phyloP scores from a whole-genome alignment of 2,797 vertebrate species.

The Lateolabrax maculatus region DNA sequence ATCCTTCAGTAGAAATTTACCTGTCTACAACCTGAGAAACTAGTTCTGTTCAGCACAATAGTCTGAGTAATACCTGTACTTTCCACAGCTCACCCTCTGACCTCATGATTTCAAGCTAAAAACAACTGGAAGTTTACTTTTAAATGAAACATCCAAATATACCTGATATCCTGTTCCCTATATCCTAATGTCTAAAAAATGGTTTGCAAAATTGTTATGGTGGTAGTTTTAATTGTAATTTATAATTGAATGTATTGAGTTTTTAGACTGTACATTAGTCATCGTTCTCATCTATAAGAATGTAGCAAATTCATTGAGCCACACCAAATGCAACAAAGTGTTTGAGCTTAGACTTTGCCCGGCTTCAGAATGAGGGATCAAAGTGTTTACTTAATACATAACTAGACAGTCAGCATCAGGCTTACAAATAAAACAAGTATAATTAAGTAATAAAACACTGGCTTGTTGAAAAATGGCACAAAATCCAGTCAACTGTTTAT shows the following conservation, averaged over 20 bases:
- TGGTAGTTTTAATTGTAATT: neutral
- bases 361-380: slow-evolving; percentile 16
- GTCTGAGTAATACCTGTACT: slow-evolving; percentile 25
- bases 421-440: neutral
- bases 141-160: neutral
- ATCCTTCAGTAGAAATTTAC: slow-evolving; percentile 21
- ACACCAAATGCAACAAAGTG: slow-evolving; percentile 26
- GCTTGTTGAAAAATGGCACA: neutral
- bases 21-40: slow-evolving; percentile 74
- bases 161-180: neutral
- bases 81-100: slow-evolving; percentile 24
- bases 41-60: slow-evolving; percentile 61
- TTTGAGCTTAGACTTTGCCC: slow-evolving; percentile 54
- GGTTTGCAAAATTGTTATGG: neutral
- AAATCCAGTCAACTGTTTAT: neutral
- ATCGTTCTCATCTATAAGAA: neutral
- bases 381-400: slow-evolving; percentile 30
- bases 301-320: neutral
- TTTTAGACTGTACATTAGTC: neutral
- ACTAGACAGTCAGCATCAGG: neutral
- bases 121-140: slow-evolving; percentile 4
- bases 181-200: neutral
- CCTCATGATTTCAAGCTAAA: neutral
- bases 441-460: neutral
- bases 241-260: neutral